Conservation (phyloP, 2,113 vertebrate genomes). For the Notechis scutatus region DNA sequence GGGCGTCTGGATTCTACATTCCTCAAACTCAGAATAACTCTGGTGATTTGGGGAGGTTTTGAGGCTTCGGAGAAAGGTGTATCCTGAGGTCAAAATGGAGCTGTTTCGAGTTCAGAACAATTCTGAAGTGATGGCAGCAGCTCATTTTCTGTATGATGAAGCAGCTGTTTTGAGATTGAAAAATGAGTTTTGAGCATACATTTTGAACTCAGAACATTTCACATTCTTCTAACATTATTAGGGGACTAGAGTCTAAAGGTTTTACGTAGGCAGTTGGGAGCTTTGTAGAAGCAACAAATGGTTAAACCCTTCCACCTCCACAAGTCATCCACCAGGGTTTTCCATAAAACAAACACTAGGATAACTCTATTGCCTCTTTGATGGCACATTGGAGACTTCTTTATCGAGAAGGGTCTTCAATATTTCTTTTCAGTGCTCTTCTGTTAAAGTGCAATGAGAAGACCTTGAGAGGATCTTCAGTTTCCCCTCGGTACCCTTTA, state of each 20-base stretch:
- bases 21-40: not conserved
- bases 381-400: not conserved
- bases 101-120: not conserved
- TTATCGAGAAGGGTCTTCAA: not conserved
- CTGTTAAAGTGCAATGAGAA: no score
- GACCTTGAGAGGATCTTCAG: not conserved
- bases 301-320: not conserved
- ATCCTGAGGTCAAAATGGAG: not conserved
- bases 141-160: not conserved
- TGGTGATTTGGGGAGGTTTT: not conserved
- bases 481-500: not conserved
- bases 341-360: not conserved
- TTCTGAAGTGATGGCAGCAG: not conserved
- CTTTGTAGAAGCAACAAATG: not conserved
- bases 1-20: not conserved
- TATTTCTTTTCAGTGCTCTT: not conserved
- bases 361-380: not conserved
- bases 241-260: not conserved
- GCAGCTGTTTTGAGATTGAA: not conserved
- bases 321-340: not conserved
- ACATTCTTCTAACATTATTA: not conserved
- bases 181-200: not conserved
- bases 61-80: not conserved
- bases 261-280: not conserved
- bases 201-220: not conserved